These are phyloP conservation scores for Panagrolaimus sp. DNA, from an alignment of 1,140 invertebrate species.

Conservation along the genomic window DNA sequence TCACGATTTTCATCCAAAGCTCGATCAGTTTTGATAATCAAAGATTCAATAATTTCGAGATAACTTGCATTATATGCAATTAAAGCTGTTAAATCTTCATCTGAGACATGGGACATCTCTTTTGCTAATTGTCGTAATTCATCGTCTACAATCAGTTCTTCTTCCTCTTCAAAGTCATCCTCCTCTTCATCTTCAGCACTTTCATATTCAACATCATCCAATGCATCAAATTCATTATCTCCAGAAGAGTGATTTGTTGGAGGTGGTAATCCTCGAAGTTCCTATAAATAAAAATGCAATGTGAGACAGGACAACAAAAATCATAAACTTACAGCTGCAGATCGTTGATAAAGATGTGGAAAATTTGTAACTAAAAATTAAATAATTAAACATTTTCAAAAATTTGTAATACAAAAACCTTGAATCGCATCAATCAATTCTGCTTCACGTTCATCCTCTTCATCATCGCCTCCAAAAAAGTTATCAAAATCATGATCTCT, in stretches of 20 bases:
- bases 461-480: too few relatives aligned
- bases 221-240: background rate
- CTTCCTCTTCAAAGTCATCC: background rate
- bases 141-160: background rate
- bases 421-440: too few relatives aligned
- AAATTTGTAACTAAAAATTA: too few relatives aligned
- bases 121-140: background rate
- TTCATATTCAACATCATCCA: background rate
- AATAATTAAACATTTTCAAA: too few relatives aligned
- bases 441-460: too few relatives aligned
- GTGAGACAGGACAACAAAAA: too few relatives aligned
- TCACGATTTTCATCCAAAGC: background rate
- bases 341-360: too few relatives aligned
- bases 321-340: too few relatives aligned
- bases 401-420: too few relatives aligned
- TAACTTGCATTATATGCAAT: background rate
- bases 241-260: background rate
- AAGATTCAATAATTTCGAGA: slow-evolving; percentile 1
- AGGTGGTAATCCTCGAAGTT: too few relatives aligned
- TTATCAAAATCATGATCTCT: too few relatives aligned
- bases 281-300: too few relatives aligned
- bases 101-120: background rate
- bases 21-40: slow-evolving; percentile 11
- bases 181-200: background rate
- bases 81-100: background rate